Evolutionary conservation across 2,797 vertebrate species (phyloP).

Genomic region (Pseudopleuronectes americanus): DNA sequence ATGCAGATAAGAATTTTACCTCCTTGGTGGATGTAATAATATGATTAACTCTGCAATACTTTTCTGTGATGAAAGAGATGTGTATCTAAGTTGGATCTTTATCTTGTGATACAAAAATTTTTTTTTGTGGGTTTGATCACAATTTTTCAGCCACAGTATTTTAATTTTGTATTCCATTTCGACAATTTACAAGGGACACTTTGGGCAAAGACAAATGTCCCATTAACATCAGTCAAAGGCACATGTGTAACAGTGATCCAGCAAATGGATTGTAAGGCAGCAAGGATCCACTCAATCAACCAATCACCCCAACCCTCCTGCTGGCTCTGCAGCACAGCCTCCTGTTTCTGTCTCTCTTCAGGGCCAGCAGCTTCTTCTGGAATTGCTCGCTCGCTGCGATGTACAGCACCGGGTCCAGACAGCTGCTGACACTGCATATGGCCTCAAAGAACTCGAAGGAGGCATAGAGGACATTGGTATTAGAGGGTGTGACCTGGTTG

Average conservation of each 20-base stretch:
- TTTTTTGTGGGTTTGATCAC: background rate
- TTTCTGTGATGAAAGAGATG: too few relatives aligned
- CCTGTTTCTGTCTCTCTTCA: slow-evolving; percentile 39
- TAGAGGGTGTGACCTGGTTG: slow-evolving; percentile 63
- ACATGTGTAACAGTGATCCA: slow-evolving; percentile 1
- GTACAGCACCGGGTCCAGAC: slow-evolving; percentile 87
- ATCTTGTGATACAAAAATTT: slow-evolving; percentile 1
- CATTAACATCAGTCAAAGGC: background rate
- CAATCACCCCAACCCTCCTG: slow-evolving; percentile 58
- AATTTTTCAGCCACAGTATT: background rate
- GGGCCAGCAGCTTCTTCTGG: slow-evolving; percentile 66
- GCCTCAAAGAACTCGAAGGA: slow-evolving; percentile 83
- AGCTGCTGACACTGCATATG: slow-evolving; percentile 84
- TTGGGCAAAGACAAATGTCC: too few relatives aligned
- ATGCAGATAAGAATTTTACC: too few relatives aligned
- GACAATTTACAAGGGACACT: background rate
- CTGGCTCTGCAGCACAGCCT: slow-evolving; percentile 63
- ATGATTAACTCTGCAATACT: too few relatives aligned
- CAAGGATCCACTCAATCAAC: slow-evolving; percentile 19
- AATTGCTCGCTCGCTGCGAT: slow-evolving; percentile 83
- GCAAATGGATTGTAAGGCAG: background rate
- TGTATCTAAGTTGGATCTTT: too few relatives aligned
- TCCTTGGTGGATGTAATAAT: too few relatives aligned
- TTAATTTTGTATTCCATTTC: background rate
- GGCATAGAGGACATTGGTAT: slow-evolving; percentile 62